Evolutionary conservation across 2,797 vertebrate species (phyloP), one percentile per base, ranked within the genome.

Genomic region (Melopsittacus undulatus): DNA sequence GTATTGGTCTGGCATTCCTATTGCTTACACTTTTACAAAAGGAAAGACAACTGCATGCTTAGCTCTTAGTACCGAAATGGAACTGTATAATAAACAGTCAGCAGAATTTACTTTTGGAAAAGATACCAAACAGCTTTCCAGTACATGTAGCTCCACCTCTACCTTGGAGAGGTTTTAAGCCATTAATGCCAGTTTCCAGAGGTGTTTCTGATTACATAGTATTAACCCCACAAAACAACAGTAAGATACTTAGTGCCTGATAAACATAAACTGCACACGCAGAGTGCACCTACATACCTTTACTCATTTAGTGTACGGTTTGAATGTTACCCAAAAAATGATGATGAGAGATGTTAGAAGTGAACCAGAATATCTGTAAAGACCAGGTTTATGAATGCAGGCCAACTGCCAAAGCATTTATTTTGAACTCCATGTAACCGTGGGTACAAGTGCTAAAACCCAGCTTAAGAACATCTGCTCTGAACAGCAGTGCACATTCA

Each of bases 321-420:
- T 94, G 91, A 74, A 63, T 22, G 27, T 10, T 3, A n/a, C 16
- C 67, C 85, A 91, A 30, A 12, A 14, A 68, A 73, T 5, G 26
- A 82, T 43, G 43, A 81, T 43, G n/a, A 76, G 21, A 54, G 56
- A 61, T 64, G 29, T 57, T 26, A 29, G 17, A 77, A 75, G 63
- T 16, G 59, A 82, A 43, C 63, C 63, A 23, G 48, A 72, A 46
- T 70, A 89, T 81, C 68, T 74, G 64, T n/a, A 86, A 90, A 86
- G 80, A 87, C 15, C 48, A 85, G 61, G 70, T 94, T 95, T 92
- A 92, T 7, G 56, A 91, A 70, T 1, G 1, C 56, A 92, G 80
- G 81, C 70, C 86, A 92, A 51, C 22, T 77, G 77, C 64, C 86
- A 93, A 90, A 84, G 86, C 77, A 63, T 66, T 82, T 79, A 43